A percentile compares a stretch with the other conserved stretches of the same genome.
Conservation (phyloP, 2,113 vertebrate genomes). For the Gallinago jamesoni region DNA sequence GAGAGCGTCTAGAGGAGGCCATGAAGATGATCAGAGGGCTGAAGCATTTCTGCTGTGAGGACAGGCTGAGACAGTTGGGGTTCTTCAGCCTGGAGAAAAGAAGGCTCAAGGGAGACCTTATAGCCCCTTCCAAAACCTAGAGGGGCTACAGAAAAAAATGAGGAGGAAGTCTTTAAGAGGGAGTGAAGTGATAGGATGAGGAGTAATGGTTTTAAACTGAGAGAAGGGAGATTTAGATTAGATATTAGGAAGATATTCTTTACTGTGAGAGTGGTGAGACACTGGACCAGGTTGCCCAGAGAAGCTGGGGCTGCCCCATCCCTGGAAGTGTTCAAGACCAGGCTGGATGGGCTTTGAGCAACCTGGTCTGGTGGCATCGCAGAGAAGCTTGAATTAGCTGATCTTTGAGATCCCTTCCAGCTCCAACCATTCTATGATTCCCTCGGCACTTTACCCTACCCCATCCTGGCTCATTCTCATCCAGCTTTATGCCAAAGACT, state of each 20-base stretch:
- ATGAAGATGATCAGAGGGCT: background rate
- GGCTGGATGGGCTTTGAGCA: too few relatives aligned
- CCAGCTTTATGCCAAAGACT: background rate
- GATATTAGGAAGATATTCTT: background rate
- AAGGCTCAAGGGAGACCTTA: background rate
- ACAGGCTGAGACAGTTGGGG: background rate
- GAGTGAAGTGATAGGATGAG: background rate
- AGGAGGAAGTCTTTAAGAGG: background rate
- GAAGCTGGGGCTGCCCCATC: too few relatives aligned
- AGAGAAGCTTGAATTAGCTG: too few relatives aligned
- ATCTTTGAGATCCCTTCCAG: too few relatives aligned
- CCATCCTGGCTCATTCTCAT: background rate
- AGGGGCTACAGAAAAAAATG: background rate
- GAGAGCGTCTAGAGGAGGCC: background rate
- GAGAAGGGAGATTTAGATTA: background rate
- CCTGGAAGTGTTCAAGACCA: too few relatives aligned
- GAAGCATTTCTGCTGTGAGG: background rate
- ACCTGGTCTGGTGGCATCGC: too few relatives aligned
- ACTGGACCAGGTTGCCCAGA: too few relatives aligned
- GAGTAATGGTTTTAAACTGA: background rate
- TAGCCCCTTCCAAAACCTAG: background rate
- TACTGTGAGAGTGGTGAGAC: too few relatives aligned
- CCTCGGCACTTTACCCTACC: background rate
- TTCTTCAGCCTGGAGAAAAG: background rate
- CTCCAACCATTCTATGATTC: background rate